Evolutionary conservation across 1,140 invertebrate genomes (phyloP), one percentile per base, ranked within the genome.

Genomic region (Nephotettix cincticeps): DNA sequence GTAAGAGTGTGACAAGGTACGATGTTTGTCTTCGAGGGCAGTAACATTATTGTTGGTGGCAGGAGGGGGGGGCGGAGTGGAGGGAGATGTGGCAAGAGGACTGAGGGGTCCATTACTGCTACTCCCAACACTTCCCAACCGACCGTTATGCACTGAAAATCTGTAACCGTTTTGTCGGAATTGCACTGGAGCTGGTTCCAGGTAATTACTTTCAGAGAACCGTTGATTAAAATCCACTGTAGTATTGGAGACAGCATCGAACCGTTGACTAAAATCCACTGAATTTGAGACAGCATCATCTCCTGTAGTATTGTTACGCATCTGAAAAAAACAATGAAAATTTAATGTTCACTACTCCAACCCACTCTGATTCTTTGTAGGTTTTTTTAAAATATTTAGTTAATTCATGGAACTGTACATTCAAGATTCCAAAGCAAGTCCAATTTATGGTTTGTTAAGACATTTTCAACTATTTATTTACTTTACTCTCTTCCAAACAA

Each of bases 81-180:
- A 19, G 21, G 75, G 69, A 19, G 80, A 80, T 13, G 83, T 81
- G 27, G 81, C 80, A 1, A 83, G 81, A 58, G 87, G 86, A 61
- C 84, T 84, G 47, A 85, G 79, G 30, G 84, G 82, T 68, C 87
- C 86, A 77, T 84, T 86, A 64, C 85, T 84, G 65, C 83, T 84
- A 65, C 83, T 83, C 25, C 79, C 81, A 6, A 83, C 76, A 61
- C 81, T 84, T 32, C 77, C 77, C 32, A 84, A 73, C 77, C 83
- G 77, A 56, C 76, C 78, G 75, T 83, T 84, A 69, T 81, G 80
- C 29, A 84, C 79, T 56, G 75, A 73, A 70, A 82, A 76, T 78
- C 78, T 28, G 75, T 69, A 54, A 74, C 71, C 19, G 71, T 73
- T 27, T 78, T 77, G 73, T 76, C 78, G 71, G 72, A 79, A 72